Evolutionary conservation across 1,140 invertebrate genomes (phyloP).

Genomic region (Seison nebaliae): DNA sequence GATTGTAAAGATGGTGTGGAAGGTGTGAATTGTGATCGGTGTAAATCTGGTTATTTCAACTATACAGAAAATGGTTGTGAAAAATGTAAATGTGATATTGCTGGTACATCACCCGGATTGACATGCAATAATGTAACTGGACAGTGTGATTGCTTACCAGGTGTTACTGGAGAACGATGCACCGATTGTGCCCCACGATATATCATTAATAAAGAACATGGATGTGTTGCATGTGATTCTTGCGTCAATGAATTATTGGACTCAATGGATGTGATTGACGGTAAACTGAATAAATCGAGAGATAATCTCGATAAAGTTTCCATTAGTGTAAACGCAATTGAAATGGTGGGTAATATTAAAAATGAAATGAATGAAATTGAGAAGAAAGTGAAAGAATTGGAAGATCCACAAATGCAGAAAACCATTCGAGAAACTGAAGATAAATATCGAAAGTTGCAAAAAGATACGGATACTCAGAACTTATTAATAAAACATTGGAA

Average conservation of each 20-base stretch:
- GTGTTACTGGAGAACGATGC: slow-evolving; percentile 75
- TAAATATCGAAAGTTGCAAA: no score
- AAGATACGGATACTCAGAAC: no score
- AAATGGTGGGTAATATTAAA: no score
- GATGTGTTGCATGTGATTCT: slow-evolving; percentile 44
- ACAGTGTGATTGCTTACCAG: slow-evolving; percentile 46
- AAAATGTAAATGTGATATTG: slow-evolving; percentile 32
- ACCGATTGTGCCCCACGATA: slow-evolving; percentile 55
- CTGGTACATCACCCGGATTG: slow-evolving; percentile 23
- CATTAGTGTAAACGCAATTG: no score
- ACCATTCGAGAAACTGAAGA: no score
- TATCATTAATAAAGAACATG: slow-evolving; percentile 38
- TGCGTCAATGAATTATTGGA: slow-evolving; percentile 62
- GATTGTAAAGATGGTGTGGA: slow-evolving; percentile 35
- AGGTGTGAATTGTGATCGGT: slow-evolving; percentile 58
- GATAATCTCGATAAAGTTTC: no score
- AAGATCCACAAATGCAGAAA: no score
- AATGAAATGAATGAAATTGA: no score
- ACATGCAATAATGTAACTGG: slow-evolving; percentile 34
- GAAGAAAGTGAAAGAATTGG: no score
- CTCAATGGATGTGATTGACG: no score
- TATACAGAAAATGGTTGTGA: slow-evolving; percentile 55
- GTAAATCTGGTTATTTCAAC: slow-evolving; percentile 69
- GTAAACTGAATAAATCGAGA: no score
- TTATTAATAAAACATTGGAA: no score